Evolutionary conservation across 2,797 vertebrate species (phyloP), one percentile per base, ranked within the genome.

Genomic region (Fringilla coelebs): DNA sequence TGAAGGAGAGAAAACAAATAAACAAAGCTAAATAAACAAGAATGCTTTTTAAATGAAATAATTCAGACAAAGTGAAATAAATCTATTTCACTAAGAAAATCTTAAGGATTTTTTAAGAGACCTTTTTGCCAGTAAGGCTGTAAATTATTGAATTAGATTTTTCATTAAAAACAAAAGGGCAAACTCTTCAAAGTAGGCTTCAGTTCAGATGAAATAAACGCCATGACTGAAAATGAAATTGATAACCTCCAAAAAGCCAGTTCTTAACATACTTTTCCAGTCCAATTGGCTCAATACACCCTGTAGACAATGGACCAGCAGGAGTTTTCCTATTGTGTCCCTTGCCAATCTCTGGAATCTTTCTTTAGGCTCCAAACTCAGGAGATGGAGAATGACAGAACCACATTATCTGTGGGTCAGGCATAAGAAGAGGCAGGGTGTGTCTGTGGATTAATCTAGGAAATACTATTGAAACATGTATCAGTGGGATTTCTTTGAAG

Each of bases 81-180:
- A 67, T 2, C 32, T 67, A 24, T 81, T 86, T 76, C 36, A 60
- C 43, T 7, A 18, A 78, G 45, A 70, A 88, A 85, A 60, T 36
- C 9, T 48, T 55, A 18, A 57, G 32, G 57, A 62, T 21, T 22
- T 63, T 91, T 89, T 83, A 58, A 71, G 32, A 82, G 52, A 58
- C 6, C 5, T 80, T 87, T 93, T 48, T 73, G 34, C 51, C 45
- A 88, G 36, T 6, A 78, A 48, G 60, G 17, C 25, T 84, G 21
- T 76, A 85, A 79, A 86, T 84, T 86, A 78, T 79, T 90, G 67
- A 86, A 67, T 62, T 80, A 32, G 17, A 31, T 73, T 76, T 92
- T 94, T 76, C 80, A 67, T 91, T 76, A 87, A 85, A 90, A 93
- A 79, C 84, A 74, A 73, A 95, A 91, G 48, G 48, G 24, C 6